Evolutionary conservation across 2,113 vertebrate genomes (phyloP), one percentile per base, ranked within the genome.

Genomic region (Semnornis frantzii): DNA sequence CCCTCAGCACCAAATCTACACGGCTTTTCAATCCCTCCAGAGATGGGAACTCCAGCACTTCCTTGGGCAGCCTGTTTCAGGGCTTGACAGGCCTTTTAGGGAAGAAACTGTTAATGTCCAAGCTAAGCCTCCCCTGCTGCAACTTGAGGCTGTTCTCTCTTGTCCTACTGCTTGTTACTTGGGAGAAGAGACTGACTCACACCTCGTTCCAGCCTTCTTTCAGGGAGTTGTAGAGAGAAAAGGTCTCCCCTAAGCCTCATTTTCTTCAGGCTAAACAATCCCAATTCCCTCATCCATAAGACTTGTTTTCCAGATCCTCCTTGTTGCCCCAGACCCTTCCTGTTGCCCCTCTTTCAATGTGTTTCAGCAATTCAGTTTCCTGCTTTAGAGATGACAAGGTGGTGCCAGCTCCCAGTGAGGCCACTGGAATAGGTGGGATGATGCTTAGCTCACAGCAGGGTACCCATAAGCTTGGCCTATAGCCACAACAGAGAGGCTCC

Each of bases 401-500:
- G 60, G 68, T 7, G 6, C 21, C 27, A 20, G 28, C n/a, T 82
- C n/a, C 42, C 62, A 71, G 52, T 30, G 65, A 82, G 30, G 46
- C 50, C 21, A 13, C 59, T 85, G 71, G 72, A 39, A 25, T 8
- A 4, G 8, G 33, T 82, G 89, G 44, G 44, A 37, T 60, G 69
- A 65, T 68, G 52, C 52, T 84, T 28, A 58, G 48, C 54, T 83
- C 37, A 34, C 33, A 11, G 6, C 3, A 7, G 25, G 16, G n/a
- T 64, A 31, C 60, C 37, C 24, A 18, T 24, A 19, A 85, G 20
- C 73, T 78, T 3, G 5, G 12, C 24, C 50, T 2, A 10, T 30
- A 31, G 33, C 54, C 52, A 19, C 0, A 0, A 24, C 1, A 23
- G 48, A 81, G 12, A 60, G 8, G 66, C 23, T 94, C 25, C 46